Evolutionary conservation across 2,888 invertebrate species (phyloP), one percentile per base, ranked within the genome.

Genomic region (Acrocyrtus sp.): DNA sequence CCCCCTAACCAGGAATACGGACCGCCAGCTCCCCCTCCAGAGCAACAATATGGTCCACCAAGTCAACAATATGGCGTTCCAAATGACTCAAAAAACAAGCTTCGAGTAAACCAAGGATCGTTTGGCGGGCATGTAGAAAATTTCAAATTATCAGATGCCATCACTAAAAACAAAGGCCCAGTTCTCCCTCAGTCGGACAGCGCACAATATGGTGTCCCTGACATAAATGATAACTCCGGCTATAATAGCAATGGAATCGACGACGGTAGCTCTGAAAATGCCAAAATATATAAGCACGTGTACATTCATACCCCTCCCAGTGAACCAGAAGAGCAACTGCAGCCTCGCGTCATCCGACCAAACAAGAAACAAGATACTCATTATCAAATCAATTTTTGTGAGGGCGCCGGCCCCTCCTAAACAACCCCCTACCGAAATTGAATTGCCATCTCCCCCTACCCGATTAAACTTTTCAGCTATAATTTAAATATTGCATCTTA

Each of bases 271-370:
- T 26, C 1, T 34, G 50, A 17, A 2, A 29, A 34, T 50, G 5
- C 67, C 3, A 67, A 67, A 58, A 60, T 76, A 50, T 94, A 94
- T 85, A 94, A 94, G 83, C 94, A 94, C 84, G 94, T 94, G 12
- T 94, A 94, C 86, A 94, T 95, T 19, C 94, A 94, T 85, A 94
- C 94, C 21, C 94, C 94, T 57, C 94, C 94, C 67, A 93, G 93
- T 82, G 94, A 94, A 84, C 84, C 85, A 2, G 73, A 75, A 34
- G 57, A 34, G 24, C 67, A 62, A 17, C 54, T 50, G n/a, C 43
- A 67, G 17, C 60, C 74, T 27, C 77, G 75, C n/a, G 90, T 83
- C 1, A 84, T 86, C 3, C 84, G 84, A 1, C 83, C 83, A 0
- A 22, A 45, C 4, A 17, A 27, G 10, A 47, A 85, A 89, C 81